Evolutionary conservation across 2,797 vertebrate genomes (phyloP).

Genomic region (Leptoclinus maculatus): DNA sequence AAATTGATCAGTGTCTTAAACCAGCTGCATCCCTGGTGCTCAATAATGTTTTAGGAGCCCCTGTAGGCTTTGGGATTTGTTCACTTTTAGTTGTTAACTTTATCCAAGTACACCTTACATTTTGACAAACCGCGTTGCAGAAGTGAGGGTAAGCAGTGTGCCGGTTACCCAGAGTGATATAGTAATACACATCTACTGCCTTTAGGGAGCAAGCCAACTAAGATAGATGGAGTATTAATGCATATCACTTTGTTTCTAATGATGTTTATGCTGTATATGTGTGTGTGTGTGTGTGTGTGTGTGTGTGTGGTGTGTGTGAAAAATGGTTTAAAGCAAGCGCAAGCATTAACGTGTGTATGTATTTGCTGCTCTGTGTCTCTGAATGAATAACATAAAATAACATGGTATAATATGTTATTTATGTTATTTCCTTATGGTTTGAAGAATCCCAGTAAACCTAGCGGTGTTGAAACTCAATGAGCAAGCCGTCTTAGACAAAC

Average conservation of each 20-base stretch:
- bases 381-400: constrained; percentile 99
- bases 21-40: constrained; percentile 8
- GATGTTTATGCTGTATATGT: constrained; percentile 64
- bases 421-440: constrained; percentile 97
- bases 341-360: constrained; percentile 65
- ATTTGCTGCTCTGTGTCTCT: constrained; percentile 82
- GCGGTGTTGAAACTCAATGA: constrained; percentile 99
- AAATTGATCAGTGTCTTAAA: constrained; percentile 38
- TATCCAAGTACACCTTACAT: constrained; percentile 2
- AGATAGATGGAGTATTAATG: constrained; percentile 95
- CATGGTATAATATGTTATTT: constrained; percentile 99
- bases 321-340: constrained; percentile 45
- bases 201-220: constrained; percentile 82
- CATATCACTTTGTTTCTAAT: constrained; percentile 92
- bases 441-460: constrained; percentile 99
- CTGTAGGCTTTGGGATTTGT: constrained; percentile 7
- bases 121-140: constrained; percentile 38
- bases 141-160: constrained; percentile 87
- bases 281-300: constrained; percentile 80
- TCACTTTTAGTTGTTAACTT: constrained; percentile 15
- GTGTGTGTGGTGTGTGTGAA: constrained; percentile 55
- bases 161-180: constrained; percentile 98
- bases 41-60: neutral
- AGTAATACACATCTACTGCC: constrained; percentile 97
- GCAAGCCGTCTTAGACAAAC: constrained; percentile 99